Evolutionary conservation across 2,113 vertebrate genomes (phyloP).

Genomic region (Atrichornis clamosus): DNA sequence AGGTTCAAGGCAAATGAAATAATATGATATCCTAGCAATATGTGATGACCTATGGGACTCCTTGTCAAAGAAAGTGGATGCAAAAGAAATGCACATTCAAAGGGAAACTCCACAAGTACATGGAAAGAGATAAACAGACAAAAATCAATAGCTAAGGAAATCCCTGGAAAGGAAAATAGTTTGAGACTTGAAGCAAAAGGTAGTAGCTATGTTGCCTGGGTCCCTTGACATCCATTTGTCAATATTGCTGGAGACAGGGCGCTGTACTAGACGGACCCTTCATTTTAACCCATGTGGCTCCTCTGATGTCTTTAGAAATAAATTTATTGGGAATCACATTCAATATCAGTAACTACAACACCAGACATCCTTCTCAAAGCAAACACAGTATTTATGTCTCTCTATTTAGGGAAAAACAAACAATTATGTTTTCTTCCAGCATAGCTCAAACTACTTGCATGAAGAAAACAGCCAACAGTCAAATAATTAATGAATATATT

Average conservation of each 20-base stretch:
- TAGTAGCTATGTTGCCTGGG: not conserved
- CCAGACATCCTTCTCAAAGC: not conserved
- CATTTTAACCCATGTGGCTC: not conserved
- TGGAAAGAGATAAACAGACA: not conserved
- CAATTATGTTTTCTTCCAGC: not conserved
- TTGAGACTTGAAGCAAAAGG: not conserved
- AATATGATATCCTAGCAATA: not conserved
- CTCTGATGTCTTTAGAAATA: not conserved
- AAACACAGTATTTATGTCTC: not conserved
- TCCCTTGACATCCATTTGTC: not conserved
- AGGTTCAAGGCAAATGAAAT: not conserved
- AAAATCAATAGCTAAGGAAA: not conserved
- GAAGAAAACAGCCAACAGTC: not conserved
- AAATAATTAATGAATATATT: not conserved
- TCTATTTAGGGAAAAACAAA: not conserved
- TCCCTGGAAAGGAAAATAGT: not conserved
- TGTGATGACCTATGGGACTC: not conserved
- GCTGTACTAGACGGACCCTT: not conserved
- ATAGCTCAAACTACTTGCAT: not conserved
- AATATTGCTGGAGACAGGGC: not conserved
- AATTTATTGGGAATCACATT: not conserved
- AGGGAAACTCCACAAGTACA: not conserved
- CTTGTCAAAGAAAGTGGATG: not conserved
- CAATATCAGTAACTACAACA: not conserved
- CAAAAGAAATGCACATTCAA: not conserved